Base-by-base conservation (phyloP, 2,888 invertebrate species). In the Oeneis ivallda region DNA sequence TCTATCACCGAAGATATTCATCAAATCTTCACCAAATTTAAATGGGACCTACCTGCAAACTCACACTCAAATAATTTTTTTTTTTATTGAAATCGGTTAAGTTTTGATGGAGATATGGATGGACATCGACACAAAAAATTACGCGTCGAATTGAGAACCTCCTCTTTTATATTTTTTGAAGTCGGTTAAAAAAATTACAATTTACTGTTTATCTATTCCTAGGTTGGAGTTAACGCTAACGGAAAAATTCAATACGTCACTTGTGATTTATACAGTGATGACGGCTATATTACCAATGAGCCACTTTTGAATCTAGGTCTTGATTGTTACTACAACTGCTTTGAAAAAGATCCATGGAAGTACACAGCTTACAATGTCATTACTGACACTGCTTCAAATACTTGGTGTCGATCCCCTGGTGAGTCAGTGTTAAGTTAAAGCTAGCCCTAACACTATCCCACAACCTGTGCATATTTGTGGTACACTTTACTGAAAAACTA, bases 201-300 rank as follows among this genome's bases (percentile, higher is more conserved):
- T 45, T 15, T 17, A 45, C 15, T 15, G 2, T 15, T 15, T 5
- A 19, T 11, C 59, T 60, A 26, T 26, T 5, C 26, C 4, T 49
- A 80, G 80, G 72, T 87, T 13, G 94, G 92, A 5, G 91, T 93
- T 0, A 85, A 94, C 73, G 84, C 91, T 8, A 78, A 87, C 0
- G 96, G 96, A 1, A 89, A 89, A 52, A 94, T 96, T 62, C 93
- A 94, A 57, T 93, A 93, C 57, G 71, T 96, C 9, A 89, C 93
- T 49, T 82, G 82, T 19, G 79, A 78, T 1, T 76, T 92, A 62
- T 93, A 89, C 64, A 83, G 89, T 64, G 93, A 94, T 70, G 83
- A 85, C 47, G 94, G 94, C 0, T 86, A 80, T 47, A 75, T 76
- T 13, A 72, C 82, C 0, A 93, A 94, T 72, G 95, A 96, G 72